phyloP scores from a whole-genome alignment of 2,113 vertebrate genomes.

The Oncorhynchus kisutch region DNA sequence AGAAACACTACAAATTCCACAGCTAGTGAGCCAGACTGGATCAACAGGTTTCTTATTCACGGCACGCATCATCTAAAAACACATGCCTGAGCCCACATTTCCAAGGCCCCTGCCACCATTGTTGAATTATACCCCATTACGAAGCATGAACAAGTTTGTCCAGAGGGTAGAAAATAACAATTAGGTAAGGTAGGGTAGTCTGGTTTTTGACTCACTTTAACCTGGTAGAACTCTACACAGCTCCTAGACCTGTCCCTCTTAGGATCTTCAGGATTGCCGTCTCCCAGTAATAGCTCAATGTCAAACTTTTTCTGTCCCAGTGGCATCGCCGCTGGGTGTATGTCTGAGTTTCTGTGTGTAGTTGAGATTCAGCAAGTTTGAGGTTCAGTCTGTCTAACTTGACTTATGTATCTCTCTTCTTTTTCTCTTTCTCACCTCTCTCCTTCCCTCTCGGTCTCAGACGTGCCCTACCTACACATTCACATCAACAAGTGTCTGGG shows the following conservation, averaged over 20 bases:
- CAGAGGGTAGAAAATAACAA: too few relatives aligned
- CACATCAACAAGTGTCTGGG: not conserved
- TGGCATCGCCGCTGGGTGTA: conserved; percentile 28
- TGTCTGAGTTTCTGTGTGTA: not conserved
- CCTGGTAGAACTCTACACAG: conserved; percentile 62
- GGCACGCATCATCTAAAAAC: too few relatives aligned
- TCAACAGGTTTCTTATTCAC: too few relatives aligned
- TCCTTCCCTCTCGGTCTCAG: conserved; percentile 7
- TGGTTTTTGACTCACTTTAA: conserved; percentile 39
- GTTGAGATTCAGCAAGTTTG: not conserved
- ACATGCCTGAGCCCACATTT: too few relatives aligned
- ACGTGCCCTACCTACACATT: not conserved
- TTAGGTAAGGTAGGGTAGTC: too few relatives aligned
- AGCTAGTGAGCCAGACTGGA: too few relatives aligned
- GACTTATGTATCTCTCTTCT: not conserved
- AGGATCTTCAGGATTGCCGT: conserved; percentile 23
- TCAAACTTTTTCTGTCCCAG: conserved; percentile 43
- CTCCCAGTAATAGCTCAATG: conserved; percentile 45
- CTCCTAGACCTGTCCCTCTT: conserved; percentile 58
- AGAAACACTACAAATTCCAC: too few relatives aligned
- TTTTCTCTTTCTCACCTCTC: not conserved
- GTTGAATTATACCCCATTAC: too few relatives aligned
- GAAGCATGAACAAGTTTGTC: too few relatives aligned
- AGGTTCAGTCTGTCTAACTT: not conserved
- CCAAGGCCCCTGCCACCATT: too few relatives aligned